Evolutionary conservation across 2,113 vertebrate genomes (phyloP).

Genomic region (Hipposideros armiger): DNA sequence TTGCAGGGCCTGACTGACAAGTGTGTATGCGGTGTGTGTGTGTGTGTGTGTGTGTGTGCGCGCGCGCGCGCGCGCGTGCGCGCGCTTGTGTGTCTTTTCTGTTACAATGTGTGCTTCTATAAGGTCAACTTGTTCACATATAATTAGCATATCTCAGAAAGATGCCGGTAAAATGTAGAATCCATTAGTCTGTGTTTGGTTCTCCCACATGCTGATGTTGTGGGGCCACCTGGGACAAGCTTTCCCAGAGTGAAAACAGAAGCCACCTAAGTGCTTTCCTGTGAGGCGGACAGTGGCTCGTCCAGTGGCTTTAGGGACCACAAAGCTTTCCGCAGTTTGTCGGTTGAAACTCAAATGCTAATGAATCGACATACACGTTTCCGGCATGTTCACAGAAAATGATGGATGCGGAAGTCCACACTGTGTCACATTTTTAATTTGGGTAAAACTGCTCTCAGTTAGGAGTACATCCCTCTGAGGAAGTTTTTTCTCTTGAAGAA

Average conservation of each 20-base stretch:
- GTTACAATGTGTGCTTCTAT: neutral
- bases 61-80: too few relatives aligned
- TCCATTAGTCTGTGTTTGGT: neutral
- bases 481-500: neutral
- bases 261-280: neutral
- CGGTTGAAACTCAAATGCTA: neutral
- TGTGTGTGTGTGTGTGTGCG: neutral
- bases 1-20: neutral
- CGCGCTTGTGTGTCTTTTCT: neutral
- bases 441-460: neutral
- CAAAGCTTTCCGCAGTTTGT: neutral
- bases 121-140: neutral
- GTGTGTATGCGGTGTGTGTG: too few relatives aligned
- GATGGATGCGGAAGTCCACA: neutral
- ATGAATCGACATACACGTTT: neutral
- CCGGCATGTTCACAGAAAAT: neutral
- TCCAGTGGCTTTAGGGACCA: neutral
- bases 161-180: neutral
- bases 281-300: neutral
- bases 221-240: neutral
- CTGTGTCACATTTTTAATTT: neutral
- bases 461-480: neutral
- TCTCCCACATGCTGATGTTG: neutral
- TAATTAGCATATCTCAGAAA: neutral
- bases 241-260: slow-evolving; percentile 23